Conservation (phyloP, 2,113 vertebrate species). For the Hiodon tergisus region DNA sequence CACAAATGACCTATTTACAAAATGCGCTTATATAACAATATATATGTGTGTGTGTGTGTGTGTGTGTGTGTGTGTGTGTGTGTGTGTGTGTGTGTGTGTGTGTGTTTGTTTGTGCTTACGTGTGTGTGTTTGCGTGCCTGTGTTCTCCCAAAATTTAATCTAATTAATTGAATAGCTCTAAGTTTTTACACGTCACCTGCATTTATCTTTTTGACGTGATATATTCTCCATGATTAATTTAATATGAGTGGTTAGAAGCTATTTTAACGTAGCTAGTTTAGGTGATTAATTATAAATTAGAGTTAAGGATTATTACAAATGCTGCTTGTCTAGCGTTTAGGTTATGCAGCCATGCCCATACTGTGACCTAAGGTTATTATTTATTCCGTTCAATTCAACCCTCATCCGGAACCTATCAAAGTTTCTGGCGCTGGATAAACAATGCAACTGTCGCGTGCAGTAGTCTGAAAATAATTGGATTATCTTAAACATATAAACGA, state of each 20-base stretch:
- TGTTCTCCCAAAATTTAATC: not conserved
- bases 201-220: no score
- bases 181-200: no score
- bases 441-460: conserved; percentile 96
- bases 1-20: conserved; percentile 7
- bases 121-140: not conserved
- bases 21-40: not conserved
- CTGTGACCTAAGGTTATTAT: conserved; percentile 65
- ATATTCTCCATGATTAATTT: no score
- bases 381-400: conserved; percentile 77
- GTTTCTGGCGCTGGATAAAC: conserved; percentile 87
- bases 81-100: no score
- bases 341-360: not conserved
- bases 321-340: no score
- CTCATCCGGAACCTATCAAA: conserved; percentile 90
- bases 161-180: no score
- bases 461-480: conserved; percentile 99
- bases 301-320: no score
- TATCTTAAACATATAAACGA: conserved; percentile 92
- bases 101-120: not conserved
- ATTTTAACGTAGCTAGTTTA: no score
- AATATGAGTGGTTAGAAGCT: no score
- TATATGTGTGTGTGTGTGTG: not conserved
- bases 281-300: no score
- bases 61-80: no score